Evolutionary conservation across 2,113 vertebrate genomes (phyloP).

Genomic region (Elgaria multicarinata): DNA sequence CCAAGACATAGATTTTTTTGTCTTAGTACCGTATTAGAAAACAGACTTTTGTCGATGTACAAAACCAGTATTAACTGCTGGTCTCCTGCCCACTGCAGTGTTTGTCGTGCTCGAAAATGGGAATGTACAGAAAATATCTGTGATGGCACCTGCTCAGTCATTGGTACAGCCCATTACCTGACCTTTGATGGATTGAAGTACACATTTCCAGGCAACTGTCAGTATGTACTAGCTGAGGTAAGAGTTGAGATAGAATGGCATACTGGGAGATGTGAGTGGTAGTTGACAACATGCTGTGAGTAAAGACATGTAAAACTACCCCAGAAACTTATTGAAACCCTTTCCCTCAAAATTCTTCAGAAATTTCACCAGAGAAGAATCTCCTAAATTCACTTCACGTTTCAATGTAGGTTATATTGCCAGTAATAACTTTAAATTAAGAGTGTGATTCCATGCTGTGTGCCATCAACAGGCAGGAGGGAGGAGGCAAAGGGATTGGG

Average conservation of each 20-base stretch:
- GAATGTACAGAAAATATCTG: slow-evolving; percentile 86
- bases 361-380: not conserved
- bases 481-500: not conserved
- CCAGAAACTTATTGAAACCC: not conserved
- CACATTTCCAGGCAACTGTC: slow-evolving; percentile 91
- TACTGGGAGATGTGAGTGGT: not conserved
- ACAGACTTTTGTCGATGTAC: not conserved
- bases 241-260: slow-evolving; percentile 31
- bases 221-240: slow-evolving; percentile 95
- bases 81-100: slow-evolving; percentile 66
- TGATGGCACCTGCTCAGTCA: slow-evolving; percentile 84
- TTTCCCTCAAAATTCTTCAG: not conserved
- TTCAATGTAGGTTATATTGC: not conserved
- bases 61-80: not conserved
- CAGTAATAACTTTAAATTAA: not conserved
- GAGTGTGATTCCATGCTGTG: not conserved
- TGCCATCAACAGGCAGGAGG: not conserved
- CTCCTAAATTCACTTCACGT: not conserved
- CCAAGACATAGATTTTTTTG: not conserved
- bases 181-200: slow-evolving; percentile 94
- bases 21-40: not conserved
- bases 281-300: no score
- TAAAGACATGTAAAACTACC: not conserved
- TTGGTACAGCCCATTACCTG: slow-evolving; percentile 90
- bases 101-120: slow-evolving; percentile 90